Conservation (phyloP, 2,113 vertebrate genomes). For the Indicator indicator region DNA sequence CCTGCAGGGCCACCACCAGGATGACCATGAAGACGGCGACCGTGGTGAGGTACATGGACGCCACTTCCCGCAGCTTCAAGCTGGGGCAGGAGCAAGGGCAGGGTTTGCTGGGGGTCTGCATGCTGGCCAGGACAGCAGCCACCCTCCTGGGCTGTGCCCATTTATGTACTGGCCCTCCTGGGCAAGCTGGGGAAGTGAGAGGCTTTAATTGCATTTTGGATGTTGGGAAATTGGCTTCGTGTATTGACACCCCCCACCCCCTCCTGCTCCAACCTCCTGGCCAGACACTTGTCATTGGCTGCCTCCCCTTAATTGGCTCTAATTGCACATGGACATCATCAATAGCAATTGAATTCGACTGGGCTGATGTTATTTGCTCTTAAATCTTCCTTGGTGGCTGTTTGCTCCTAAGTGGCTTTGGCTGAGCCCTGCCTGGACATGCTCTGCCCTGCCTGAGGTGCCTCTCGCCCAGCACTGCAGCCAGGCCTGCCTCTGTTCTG, state of each 20-base stretch:
- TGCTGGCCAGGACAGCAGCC: background rate
- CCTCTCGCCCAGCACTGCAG: background rate
- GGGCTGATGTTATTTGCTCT: constrained; percentile 2
- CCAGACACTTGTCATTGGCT: constrained; percentile 77
- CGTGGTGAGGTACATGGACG: constrained; percentile 88
- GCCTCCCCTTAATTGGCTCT: constrained; percentile 82
- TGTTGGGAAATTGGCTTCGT: constrained; percentile 88
- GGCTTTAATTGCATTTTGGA: constrained; percentile 89
- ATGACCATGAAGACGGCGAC: constrained; percentile 87
- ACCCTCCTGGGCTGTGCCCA: background rate
- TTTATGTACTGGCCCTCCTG: constrained; percentile 76
- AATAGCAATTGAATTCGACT: constrained; percentile 76
- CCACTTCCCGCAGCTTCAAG: constrained; percentile 80
- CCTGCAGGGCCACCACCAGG: constrained; percentile 88
- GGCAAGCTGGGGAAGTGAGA: constrained; percentile 23
- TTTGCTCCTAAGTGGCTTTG: background rate
- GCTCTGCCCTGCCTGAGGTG: background rate
- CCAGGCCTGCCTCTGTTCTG: background rate
- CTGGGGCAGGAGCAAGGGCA: constrained; percentile 39
- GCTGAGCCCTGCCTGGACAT: background rate
- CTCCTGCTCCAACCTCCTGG: constrained; percentile 19
- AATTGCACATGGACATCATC: constrained; percentile 86
- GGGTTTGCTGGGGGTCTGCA: constrained; percentile 47
- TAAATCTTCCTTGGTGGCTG: background rate
- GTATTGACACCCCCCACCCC: constrained; percentile 57